Evolutionary conservation across 2,888 invertebrate genomes (phyloP).

Genomic region (Abscondita cerata): DNA sequence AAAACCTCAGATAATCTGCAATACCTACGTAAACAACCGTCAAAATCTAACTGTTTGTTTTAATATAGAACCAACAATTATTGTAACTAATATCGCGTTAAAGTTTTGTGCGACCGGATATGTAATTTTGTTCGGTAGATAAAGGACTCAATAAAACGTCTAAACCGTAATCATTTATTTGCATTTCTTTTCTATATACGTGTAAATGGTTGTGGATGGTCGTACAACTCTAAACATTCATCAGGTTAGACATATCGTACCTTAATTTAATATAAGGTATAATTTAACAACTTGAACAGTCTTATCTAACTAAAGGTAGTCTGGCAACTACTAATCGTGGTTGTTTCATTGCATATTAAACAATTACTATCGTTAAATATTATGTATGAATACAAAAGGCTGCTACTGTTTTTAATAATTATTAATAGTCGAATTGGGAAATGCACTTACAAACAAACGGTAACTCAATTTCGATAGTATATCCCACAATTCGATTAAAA

Average conservation of each 20-base stretch:
- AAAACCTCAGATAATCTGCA: no score
- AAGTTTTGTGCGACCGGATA: no score
- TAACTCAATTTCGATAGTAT: no score
- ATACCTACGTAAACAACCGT: no score
- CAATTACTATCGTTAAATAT: conserved; percentile 54
- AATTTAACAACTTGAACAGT: conserved; percentile 62
- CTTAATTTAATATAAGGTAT: conserved; percentile 47
- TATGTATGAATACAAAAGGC: conserved; percentile 56
- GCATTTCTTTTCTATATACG: conserved; percentile 55
- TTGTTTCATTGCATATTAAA: conserved; percentile 56
- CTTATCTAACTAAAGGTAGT: conserved; percentile 60
- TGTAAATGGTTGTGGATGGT: conserved; percentile 56
- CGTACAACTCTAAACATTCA: conserved; percentile 58
- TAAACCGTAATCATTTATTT: conserved; percentile 59
- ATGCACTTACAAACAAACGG: conserved; percentile 7
- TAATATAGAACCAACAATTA: no score
- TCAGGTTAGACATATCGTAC: conserved; percentile 51
- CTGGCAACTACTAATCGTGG: conserved; percentile 59
- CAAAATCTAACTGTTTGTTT: no score
- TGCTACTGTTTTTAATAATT: conserved; percentile 42
- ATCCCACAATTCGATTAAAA: conserved; percentile 38
- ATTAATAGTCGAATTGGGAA: conserved; percentile 25
- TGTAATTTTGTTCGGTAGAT: neutral
- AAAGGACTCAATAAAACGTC: no score
- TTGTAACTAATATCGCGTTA: no score